Conservation (phyloP, 2,113 vertebrate genomes). For the Dendrocopos noguchii region DNA sequence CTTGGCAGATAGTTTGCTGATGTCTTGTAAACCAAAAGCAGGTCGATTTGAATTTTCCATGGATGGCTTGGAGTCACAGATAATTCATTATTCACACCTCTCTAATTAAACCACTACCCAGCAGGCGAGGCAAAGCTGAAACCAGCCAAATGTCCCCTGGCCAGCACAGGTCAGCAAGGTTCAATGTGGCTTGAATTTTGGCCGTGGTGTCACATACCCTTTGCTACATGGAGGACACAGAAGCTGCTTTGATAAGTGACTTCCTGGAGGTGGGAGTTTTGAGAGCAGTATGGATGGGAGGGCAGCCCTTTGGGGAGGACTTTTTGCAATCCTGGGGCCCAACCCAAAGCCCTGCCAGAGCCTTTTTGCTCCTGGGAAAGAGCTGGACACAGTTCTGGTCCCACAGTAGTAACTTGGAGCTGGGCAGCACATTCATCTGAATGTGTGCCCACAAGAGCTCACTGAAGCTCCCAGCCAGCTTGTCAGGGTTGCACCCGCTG, state of each 20-base stretch:
- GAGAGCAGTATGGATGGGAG: background rate
- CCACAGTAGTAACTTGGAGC: background rate
- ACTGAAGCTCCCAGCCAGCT: background rate
- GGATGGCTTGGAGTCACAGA: constrained; percentile 51
- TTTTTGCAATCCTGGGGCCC: background rate
- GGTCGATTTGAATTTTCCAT: constrained; percentile 72
- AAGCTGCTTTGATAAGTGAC: background rate
- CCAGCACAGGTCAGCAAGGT: background rate
- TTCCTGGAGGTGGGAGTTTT: background rate
- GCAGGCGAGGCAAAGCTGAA: background rate
- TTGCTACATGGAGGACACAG: background rate
- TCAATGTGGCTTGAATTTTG: constrained; percentile 27
- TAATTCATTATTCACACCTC: constrained; percentile 75
- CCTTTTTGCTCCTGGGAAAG: background rate
- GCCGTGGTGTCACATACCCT: background rate
- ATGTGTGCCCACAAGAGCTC: background rate
- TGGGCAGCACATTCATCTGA: accelerated
- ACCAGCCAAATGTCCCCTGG: constrained; percentile 25
- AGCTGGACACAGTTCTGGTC: background rate
- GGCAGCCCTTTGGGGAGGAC: background rate
- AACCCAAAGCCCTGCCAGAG: background rate
- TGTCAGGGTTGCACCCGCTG: accelerated
- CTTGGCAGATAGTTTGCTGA: constrained; percentile 30
- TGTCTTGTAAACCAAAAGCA: constrained; percentile 12
- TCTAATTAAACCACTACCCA: constrained; percentile 63